Base-by-base conservation (phyloP, 2,113 vertebrate species). In the Pyxicephalus adspersus region DNA sequence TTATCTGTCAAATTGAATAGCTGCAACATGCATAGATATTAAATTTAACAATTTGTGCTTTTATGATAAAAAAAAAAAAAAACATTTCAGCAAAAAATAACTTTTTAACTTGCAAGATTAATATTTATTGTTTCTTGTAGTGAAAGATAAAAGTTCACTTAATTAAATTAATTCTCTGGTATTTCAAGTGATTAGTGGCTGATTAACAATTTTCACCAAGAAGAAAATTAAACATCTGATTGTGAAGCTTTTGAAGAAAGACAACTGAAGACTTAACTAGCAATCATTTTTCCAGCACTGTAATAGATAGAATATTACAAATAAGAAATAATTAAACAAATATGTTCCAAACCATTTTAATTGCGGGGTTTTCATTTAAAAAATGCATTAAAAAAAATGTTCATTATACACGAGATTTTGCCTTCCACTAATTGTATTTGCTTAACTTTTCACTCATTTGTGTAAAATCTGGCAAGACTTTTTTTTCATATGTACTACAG, bases 121-220 rank as follows among this genome's bases (percentile, higher is more conserved):
- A 65, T 77, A 66, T 55, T 77, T 77, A 77, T 23, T 65, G 74
- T 22, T 54, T 64, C 50, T 77, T 77, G 61, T 66, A 55, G 50
- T 22, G 7, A 54, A 55, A 31, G 76, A 65, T 66, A 77, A 66
- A 77, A 52, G 45, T 18, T 50, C 50, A 26, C 31, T 66, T 65
- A 77, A 77, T 77, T 77, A 66, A 77, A 77, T 65, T 15, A 65
- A 64, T 55, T 20, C 20, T 29, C 19, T 64, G 20, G 45, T 54
- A 77, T 77, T 77, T 77, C 18, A 77, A 22, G 65, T 66, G 76
- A 77, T 77, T 77, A 77, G 63, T 23, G 34, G 50, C 51, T 77
- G 61, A 77, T 77, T 77, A 55, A 23, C 60, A 16, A 76, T 64
- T 52, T 65, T 29, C 63, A 52, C 19, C 25, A 34, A 9, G 50